Evolutionary conservation across 1,140 invertebrate species (phyloP).

Genomic region (Monomorium pharaonis): DNA sequence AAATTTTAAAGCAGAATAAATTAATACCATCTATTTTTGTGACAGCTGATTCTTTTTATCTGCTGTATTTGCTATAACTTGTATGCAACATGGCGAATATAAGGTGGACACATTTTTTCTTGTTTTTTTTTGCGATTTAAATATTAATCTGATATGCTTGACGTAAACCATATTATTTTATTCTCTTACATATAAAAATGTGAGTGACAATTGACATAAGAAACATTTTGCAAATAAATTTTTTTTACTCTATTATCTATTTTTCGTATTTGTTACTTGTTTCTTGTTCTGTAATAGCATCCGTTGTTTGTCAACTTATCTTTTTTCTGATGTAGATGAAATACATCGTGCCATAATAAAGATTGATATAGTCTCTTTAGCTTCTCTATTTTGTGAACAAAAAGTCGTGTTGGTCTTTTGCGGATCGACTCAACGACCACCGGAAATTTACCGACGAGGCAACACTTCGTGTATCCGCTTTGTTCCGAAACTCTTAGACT

Average conservation of each 20-base stretch:
- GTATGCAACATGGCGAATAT: background rate
- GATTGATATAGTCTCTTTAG: constrained; percentile 1
- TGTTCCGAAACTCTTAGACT: constrained; percentile 57
- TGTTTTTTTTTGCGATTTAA: no score
- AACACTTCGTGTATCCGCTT: background rate
- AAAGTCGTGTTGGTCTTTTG: constrained; percentile 65
- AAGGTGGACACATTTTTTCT: background rate
- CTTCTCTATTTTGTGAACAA: constrained; percentile 46
- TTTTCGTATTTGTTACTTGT: background rate
- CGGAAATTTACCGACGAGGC: constrained; percentile 65
- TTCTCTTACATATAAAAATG: background rate
- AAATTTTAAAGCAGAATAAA: background rate
- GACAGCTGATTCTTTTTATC: background rate
- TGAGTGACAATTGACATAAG: background rate
- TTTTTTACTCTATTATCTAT: background rate
- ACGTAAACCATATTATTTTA: no score
- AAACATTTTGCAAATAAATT: background rate
- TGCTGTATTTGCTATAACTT: background rate
- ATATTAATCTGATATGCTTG: no score
- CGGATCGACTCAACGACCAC: constrained; percentile 15
- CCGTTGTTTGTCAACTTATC: background rate
- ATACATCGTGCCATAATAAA: constrained; percentile 16
- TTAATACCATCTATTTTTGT: background rate
- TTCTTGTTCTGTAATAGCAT: background rate
- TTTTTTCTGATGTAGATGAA: background rate